Conservation (phyloP, 2,113 vertebrate species). For the Melospiza melodia region DNA sequence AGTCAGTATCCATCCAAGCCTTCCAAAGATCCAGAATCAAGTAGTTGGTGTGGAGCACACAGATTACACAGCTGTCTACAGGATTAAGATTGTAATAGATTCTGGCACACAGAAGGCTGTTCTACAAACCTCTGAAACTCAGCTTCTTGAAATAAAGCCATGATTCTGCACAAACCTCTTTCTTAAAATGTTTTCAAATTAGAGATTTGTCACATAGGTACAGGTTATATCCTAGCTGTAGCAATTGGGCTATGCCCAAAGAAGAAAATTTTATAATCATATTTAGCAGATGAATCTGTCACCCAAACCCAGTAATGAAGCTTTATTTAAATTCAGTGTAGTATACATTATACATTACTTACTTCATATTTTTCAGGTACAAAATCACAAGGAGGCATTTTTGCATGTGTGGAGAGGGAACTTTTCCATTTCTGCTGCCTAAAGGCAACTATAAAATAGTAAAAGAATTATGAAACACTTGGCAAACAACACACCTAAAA, state of each 20-base stretch:
- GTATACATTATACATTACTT: constrained; percentile 3
- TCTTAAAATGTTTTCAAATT: not conserved
- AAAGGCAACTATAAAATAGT: constrained; percentile 64
- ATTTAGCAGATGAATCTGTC: not conserved
- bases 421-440: constrained; percentile 70
- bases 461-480: not conserved
- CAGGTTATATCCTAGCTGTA: not conserved
- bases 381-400: constrained; percentile 90
- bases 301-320: not conserved
- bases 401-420: constrained; percentile 32
- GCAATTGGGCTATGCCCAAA: accelerated
- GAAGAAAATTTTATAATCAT: not conserved
- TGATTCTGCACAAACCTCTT: not conserved
- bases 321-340: not conserved
- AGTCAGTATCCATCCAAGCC: not conserved
- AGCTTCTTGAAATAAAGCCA: not conserved
- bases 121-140: not conserved
- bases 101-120: not conserved
- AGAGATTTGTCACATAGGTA: not conserved
- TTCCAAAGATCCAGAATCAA: not conserved
- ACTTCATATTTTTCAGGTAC: constrained; percentile 85
- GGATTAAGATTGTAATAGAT: not conserved
- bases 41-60: not conserved
- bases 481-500: not conserved
- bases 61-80: not conserved